These are phyloP conservation scores for Scopus umbretta DNA, from an alignment of 2,113 vertebrate species.

Conservation along the genomic window DNA sequence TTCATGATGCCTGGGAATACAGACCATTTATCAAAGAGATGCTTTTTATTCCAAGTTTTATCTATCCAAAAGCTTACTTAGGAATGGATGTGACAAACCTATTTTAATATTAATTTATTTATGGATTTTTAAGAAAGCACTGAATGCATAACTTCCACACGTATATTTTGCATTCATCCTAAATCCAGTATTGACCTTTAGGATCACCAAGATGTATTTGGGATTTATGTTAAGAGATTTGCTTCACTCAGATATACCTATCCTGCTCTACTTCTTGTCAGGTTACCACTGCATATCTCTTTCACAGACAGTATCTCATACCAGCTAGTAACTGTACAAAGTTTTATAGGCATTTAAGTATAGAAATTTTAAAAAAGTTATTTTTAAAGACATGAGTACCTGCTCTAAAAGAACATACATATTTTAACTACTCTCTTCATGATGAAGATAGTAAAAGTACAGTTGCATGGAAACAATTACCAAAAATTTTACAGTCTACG, in stretches of 20 bases:
- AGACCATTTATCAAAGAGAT: neutral
- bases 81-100: neutral
- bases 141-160: neutral
- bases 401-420: neutral
- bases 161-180: neutral
- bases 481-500: neutral
- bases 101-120: neutral
- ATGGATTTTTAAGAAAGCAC: neutral
- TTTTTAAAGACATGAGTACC: neutral
- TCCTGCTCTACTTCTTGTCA: neutral
- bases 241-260: neutral
- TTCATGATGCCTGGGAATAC: neutral
- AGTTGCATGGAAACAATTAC: neutral
- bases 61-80: neutral
- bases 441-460: neutral
- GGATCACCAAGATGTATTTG: neutral
- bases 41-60: neutral
- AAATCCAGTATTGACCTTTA: neutral
- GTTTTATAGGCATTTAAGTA: neutral
- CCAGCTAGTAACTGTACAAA: neutral
- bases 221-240: neutral
- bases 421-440: neutral
- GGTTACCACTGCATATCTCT: neutral
- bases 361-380: neutral
- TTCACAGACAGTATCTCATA: neutral